phyloP scores from a whole-genome alignment of 2,888 invertebrate genomes.

The Coleophora flavipennella region DNA sequence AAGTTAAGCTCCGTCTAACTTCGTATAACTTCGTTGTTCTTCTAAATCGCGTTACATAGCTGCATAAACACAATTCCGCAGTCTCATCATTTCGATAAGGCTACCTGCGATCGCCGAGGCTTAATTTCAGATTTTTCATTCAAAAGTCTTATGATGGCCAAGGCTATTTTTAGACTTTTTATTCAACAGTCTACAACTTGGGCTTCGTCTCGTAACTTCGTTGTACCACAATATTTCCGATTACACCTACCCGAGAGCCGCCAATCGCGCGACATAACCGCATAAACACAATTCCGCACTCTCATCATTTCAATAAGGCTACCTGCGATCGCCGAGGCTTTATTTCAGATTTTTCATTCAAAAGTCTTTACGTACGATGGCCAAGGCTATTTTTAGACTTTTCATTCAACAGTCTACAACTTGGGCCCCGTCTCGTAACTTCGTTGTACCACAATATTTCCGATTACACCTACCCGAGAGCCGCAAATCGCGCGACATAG shows the following conservation, averaged over 20 bases:
- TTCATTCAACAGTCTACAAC: constrained; percentile 11
- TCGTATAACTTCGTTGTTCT: constrained; percentile 42
- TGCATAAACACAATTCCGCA: constrained; percentile 67
- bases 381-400: not conserved
- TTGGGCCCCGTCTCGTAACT: constrained; percentile 30
- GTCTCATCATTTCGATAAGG: no score
- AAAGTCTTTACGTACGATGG: no score
- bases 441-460: constrained; percentile 59
- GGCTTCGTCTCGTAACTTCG: constrained; percentile 36
- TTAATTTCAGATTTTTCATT: no score
- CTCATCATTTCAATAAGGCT: no score
- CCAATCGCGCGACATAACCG: constrained; percentile 51
- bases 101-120: no score
- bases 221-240: constrained; percentile 61
- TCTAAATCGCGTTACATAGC: constrained; percentile 54
- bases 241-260: constrained; percentile 29
- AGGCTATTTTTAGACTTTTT: not conserved
- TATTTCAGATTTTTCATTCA: no score
- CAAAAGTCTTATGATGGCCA: no score
- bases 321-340: no score
- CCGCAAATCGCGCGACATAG: constrained; percentile 49
- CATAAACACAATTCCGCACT: constrained; percentile 69
- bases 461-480: constrained; percentile 38
- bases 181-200: constrained; percentile 13
- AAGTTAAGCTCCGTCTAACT: no score